Evolutionary conservation across 1,140 invertebrate species (phyloP).

Genomic region (Drosophila littoralis): DNA sequence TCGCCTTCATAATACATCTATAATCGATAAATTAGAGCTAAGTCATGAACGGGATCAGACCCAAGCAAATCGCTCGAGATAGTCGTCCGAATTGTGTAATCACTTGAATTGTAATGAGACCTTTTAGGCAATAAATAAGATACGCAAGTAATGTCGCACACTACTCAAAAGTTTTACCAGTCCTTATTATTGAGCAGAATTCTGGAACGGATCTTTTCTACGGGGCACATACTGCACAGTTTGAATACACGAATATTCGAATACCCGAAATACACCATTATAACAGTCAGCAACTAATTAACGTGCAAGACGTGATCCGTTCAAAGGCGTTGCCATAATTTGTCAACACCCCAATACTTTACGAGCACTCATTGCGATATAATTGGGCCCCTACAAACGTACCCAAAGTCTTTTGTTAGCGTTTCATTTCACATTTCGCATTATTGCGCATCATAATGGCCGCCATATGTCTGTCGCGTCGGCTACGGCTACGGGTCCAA

Average conservation of each 20-base stretch:
- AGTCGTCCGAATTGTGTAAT: too few relatives aligned
- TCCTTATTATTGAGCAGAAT: too few relatives aligned
- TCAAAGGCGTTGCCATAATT: slow-evolving; percentile 82
- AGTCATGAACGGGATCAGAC: too few relatives aligned
- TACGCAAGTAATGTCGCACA: too few relatives aligned
- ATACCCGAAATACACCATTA: background rate
- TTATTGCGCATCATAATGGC: slow-evolving; percentile 80
- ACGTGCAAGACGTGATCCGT: slow-evolving; percentile 62
- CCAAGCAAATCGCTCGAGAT: too few relatives aligned
- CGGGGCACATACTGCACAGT: background rate
- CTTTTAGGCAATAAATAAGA: too few relatives aligned
- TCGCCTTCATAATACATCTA: too few relatives aligned
- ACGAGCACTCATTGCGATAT: slow-evolving; percentile 80
- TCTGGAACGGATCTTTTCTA: background rate
- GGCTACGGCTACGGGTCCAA: slow-evolving; percentile 47
- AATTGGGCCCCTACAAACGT: slow-evolving; percentile 64
- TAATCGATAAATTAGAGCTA: too few relatives aligned
- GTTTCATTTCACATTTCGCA: slow-evolving; percentile 63
- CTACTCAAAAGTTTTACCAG: too few relatives aligned
- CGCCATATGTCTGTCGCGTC: slow-evolving; percentile 64
- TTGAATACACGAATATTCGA: slow-evolving; percentile 14
- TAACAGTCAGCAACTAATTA: slow-evolving; percentile 45
- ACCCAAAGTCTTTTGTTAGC: slow-evolving; percentile 21
- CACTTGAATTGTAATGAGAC: too few relatives aligned
- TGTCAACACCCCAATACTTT: slow-evolving; percentile 84